These are phyloP conservation scores for Caranx ignobilis DNA, from an alignment of 2,113 vertebrate genomes.

Conservation along the genomic window DNA sequence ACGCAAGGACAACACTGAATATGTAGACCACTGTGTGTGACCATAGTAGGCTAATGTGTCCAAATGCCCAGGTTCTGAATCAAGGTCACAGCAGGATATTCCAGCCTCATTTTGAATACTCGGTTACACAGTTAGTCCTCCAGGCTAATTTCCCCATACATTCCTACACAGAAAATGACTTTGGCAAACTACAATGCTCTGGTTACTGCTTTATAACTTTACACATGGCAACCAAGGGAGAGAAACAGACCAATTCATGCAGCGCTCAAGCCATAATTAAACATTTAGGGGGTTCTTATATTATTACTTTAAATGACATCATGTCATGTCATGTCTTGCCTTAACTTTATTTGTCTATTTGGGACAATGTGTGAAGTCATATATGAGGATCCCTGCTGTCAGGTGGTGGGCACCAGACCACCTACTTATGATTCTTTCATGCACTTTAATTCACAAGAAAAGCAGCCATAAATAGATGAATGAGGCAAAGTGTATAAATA, in stretches of 20 bases:
- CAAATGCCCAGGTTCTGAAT: conserved; percentile 30
- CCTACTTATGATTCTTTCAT: conserved; percentile 62
- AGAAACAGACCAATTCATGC: conserved; percentile 44
- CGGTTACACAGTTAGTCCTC: conserved; percentile 36
- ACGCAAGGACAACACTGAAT: not conserved
- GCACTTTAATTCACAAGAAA: conserved; percentile 70
- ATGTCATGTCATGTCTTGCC: conserved; percentile 22
- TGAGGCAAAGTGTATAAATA: conserved; percentile 61
- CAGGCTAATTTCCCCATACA: conserved; percentile 39
- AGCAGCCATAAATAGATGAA: conserved; percentile 72
- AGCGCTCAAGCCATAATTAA: conserved; percentile 56
- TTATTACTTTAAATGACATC: conserved; percentile 58
- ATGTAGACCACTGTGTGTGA: not conserved
- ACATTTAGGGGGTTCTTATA: conserved; percentile 56
- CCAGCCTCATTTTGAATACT: conserved; percentile 19
- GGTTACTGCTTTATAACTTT: conserved; percentile 57
- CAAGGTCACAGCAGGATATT: conserved; percentile 35
- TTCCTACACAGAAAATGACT: conserved; percentile 53
- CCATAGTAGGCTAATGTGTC: conserved; percentile 3
- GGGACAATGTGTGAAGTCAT: conserved; percentile 47
- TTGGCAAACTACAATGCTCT: conserved; percentile 55
- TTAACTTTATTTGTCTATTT: conserved; percentile 22
- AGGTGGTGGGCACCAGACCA: conserved; percentile 30
- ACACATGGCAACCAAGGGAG: conserved; percentile 52
- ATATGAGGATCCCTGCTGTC: conserved; percentile 53